Evolutionary conservation across 1,140 invertebrate species (phyloP), one percentile per base, ranked within the genome.

Genomic region (Aphelenchoides fujianensis): DNA sequence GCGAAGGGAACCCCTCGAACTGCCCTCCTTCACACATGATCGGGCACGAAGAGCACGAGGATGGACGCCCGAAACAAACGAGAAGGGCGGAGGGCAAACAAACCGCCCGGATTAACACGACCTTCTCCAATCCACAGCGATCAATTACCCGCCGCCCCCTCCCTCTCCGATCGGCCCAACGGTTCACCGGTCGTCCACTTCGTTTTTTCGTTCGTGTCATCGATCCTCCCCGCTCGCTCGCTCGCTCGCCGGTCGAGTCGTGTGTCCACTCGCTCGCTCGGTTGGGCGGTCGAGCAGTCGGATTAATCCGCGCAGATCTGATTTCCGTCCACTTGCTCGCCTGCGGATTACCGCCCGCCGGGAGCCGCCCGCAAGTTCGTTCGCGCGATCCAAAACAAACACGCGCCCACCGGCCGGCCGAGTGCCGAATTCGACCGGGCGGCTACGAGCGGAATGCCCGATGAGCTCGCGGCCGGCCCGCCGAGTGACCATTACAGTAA

Each of bases 341-440:
- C 41, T 48, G 23, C 41, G 41, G 23, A n/a, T n/a, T n/a, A n/a
- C n/a, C n/a, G n/a, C n/a, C n/a, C n/a, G n/a, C n/a, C n/a, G 12
- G 41, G 41, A 48, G 12, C 12, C 41, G 41, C 12, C 12, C 41
- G 23, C 41, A 23, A 48, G 41, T 48, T 12, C 41, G 28, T 59
- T 59, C 34, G 23, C 55, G 55, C 34, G 34, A 59, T 59, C 55
- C 55, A 59, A 59, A 59, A 59, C 19, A 59, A 59, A 59, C 55
- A 59, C 12, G 34, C 5, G 23, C 41, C n/a, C n/a, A n/a, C n/a
- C n/a, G n/a, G 41, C 41, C 23, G 23, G 41, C 41, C 41, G 41
- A 48, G 41, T 48, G 23, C 12, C 23, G n/a, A n/a, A n/a, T n/a
- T n/a, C n/a, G n/a, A n/a, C n/a, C n/a, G n/a, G n/a, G n/a, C n/a